Evolutionary conservation across 2,113 vertebrate species (phyloP).

Genomic region (Perccottus glenii): DNA sequence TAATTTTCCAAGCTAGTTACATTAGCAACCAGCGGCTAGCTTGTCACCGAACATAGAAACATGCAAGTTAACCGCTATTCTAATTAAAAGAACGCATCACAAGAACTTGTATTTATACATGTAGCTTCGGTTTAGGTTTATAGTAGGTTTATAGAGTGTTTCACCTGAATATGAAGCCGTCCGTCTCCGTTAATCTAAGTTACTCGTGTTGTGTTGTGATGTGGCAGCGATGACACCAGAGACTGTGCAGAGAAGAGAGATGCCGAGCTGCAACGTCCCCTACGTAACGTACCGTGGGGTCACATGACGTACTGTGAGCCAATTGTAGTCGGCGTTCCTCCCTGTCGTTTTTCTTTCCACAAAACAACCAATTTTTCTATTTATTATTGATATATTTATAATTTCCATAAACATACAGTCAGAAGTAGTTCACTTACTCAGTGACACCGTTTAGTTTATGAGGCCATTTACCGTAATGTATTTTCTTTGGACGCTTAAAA

Average conservation of each 20-base stretch:
- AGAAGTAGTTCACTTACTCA: background rate
- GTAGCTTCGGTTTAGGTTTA: no score
- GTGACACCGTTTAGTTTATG: no score
- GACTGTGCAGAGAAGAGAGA: background rate
- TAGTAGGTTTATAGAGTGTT: no score
- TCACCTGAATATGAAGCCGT: background rate
- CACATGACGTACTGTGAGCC: background rate
- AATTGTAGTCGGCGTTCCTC: background rate
- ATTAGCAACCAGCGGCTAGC: conserved; percentile 6
- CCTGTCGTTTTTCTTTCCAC: background rate
- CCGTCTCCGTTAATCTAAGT: background rate
- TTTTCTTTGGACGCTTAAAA: no score
- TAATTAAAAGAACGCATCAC: background rate
- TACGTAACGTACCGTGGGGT: background rate
- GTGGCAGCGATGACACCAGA: conserved; percentile 2
- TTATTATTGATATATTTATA: no score
- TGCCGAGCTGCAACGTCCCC: background rate
- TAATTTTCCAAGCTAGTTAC: background rate
- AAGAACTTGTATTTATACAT: background rate
- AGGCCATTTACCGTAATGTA: no score
- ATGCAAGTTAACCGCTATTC: background rate
- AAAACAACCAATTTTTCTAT: background rate
- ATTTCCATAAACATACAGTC: no score
- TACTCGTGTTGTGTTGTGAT: conserved; percentile 7
- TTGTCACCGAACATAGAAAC: background rate